Evolutionary conservation across 2,888 invertebrate genomes (phyloP).

Genomic region (Acanthococcus lagerstroemiae): DNA sequence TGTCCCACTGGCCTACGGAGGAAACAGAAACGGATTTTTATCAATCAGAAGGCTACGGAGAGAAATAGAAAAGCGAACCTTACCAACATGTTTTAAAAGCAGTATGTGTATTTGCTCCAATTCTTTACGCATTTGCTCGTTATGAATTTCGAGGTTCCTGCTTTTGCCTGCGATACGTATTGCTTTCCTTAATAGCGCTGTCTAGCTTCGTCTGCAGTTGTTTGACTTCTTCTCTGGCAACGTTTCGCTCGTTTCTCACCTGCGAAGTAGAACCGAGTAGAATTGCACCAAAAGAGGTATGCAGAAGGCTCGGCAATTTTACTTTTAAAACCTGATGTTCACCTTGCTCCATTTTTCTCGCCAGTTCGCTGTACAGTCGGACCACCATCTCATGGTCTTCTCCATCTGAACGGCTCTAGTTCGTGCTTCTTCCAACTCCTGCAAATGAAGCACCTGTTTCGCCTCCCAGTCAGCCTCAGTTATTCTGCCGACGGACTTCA

Average conservation of each 20-base stretch:
- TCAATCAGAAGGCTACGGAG: not conserved
- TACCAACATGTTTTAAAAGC: constrained; percentile 52
- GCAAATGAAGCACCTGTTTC: constrained; percentile 57
- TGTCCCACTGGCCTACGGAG: constrained; percentile 51
- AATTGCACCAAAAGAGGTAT: not conserved
- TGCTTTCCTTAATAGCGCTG: constrained; percentile 61
- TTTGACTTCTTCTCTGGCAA: constrained; percentile 81
- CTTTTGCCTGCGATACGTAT: constrained; percentile 63
- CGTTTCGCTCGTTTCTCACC: constrained; percentile 84
- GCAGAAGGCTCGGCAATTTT: not conserved
- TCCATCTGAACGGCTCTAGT: constrained; percentile 97
- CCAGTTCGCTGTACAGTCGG: constrained; percentile 95
- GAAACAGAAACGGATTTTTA: not conserved
- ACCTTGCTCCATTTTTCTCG: constrained; percentile 90
- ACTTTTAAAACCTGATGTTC: not conserved
- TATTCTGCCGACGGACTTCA: constrained; percentile 1
- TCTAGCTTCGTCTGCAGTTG: constrained; percentile 72
- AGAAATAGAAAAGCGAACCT: not conserved
- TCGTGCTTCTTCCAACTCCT: constrained; percentile 88
- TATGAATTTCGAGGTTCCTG: constrained; percentile 61
- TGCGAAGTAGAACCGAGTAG: constrained; percentile 36
- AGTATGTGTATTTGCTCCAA: constrained; percentile 66
- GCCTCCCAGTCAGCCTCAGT: constrained; percentile 69
- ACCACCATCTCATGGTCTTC: constrained; percentile 99
- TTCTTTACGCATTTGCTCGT: constrained; percentile 65